Evolutionary conservation across 2,888 invertebrate species (phyloP), one percentile per base, ranked within the genome.

Genomic region (Hydrotaea cyrtoneurina): DNA sequence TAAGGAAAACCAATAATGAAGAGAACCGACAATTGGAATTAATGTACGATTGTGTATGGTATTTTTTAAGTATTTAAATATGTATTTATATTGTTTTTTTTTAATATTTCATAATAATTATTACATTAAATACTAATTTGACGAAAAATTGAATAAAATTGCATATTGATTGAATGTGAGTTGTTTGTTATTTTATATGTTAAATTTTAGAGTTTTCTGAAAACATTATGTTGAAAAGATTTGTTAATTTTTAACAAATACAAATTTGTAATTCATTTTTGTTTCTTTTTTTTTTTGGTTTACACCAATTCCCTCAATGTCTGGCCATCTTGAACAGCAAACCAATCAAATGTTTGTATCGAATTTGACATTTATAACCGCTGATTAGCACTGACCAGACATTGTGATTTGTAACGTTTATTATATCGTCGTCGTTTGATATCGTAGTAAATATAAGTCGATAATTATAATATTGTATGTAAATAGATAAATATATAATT

Each of bases 61-160:
- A n/a, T n/a, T n/a, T 13, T 76, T 76, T 13, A 66, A 46, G 13
- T 36, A 17, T 26, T 64, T 79, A 75, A 77, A 4, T 31, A 31
- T 74, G 79, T 77, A 78, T 82, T 66, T 62, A n/a, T 66, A 73
- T 66, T 19, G 59, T 5, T 43, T 8, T 71, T n/a, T 77, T 15
- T 69, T 3, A 55, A 57, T 72, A 72, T 78, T 31, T 59, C 13
- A 43, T 66, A 39, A 55, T 73, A 23, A 55, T 75, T 72, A 46
- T 74, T 59, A 7, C 8, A 59, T 69, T 83, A 43, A 64, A 77
- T 55, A 73, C 50, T 83, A 77, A 53, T 73, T 66, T 69, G 69
- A 46, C 39, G 21, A 81, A 78, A 43, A 73, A 23, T 81, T 73
- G 46, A 81, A 79, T 73, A 81, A 81, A 84, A 84, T 76, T 55